Percentiles rank a stretch among this genome's conserved stretches.
Evolutionary conservation across 35 echinoderm and acorn worm species (phyloP).

Genomic region (Ophioderma brevispina): DNA sequence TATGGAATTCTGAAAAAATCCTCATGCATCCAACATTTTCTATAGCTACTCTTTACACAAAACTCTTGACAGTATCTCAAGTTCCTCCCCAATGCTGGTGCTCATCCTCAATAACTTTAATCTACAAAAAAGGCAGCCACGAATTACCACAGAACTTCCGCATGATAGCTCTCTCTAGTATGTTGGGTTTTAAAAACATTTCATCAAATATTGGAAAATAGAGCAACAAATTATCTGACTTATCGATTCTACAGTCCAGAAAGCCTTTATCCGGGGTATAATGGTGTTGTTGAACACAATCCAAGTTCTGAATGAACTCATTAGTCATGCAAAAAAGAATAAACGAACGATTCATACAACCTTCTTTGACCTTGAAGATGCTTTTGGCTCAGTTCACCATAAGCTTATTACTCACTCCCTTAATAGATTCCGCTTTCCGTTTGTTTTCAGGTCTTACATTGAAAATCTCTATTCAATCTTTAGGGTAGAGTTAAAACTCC

Average conservation of each 20-base stretch:
- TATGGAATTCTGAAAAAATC: neutral
- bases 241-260: neutral
- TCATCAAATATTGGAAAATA: neutral
- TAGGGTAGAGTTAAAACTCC: neutral
- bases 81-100: neutral
- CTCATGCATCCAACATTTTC: neutral
- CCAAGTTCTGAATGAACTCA: neutral
- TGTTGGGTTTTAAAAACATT: neutral
- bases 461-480: neutral
- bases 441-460: neutral
- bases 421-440: neutral
- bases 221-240: neutral
- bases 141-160: neutral
- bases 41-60: neutral
- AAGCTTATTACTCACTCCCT: neutral
- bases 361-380: neutral
- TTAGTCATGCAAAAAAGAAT: neutral
- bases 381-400: neutral
- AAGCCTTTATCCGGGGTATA: neutral
- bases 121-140: neutral
- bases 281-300: neutral
- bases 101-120: neutral
- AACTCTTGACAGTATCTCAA: neutral
- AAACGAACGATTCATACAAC: neutral
- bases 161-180: neutral